These are phyloP conservation scores for Porphyrio hochstetteri DNA, from an alignment of 2,113 vertebrate species.

Conservation along the genomic window DNA sequence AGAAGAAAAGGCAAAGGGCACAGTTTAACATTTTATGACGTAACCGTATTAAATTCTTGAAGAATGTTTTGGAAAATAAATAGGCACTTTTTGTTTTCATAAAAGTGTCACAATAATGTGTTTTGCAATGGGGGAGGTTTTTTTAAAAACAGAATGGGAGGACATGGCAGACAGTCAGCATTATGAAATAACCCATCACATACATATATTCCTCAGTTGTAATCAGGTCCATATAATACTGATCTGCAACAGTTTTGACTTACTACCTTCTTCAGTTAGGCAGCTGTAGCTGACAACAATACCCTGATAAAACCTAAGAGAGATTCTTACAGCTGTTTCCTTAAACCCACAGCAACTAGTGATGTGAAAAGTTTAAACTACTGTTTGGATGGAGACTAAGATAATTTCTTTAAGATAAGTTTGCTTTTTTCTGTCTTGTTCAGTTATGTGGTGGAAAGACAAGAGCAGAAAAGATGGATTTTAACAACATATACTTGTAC, in stretches of 20 bases:
- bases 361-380: neutral
- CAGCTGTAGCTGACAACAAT: neutral
- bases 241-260: neutral
- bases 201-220: neutral
- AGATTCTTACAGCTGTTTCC: neutral
- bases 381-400: neutral
- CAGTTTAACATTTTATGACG: neutral
- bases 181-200: neutral
- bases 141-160: neutral
- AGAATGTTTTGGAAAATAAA: neutral
- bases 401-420: neutral
- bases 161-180: neutral
- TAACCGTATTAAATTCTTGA: neutral
- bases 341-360: neutral
- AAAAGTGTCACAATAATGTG: neutral
- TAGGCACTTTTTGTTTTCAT: neutral
- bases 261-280: neutral
- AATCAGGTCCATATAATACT: neutral
- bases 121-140: neutral
- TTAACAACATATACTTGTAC: neutral
- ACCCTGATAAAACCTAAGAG: neutral
- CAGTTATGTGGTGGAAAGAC: neutral
- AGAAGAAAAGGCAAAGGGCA: neutral
- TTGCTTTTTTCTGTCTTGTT: neutral
- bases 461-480: neutral